Evolutionary conservation across 1,140 invertebrate genomes (phyloP).

Genomic region (Drosophila nebulosa): DNA sequence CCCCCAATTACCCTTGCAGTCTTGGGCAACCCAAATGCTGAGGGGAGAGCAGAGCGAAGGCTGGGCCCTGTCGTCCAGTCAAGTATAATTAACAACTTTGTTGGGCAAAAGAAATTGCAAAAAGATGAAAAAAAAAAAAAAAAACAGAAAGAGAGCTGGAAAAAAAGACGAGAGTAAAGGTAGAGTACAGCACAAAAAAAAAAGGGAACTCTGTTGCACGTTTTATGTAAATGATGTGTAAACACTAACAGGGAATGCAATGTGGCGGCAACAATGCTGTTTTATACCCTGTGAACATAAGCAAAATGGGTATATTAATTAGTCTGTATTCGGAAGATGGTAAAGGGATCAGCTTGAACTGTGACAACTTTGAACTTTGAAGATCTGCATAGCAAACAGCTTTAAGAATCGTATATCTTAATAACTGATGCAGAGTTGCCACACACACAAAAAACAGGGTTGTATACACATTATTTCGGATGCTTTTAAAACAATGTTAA

Average conservation of each 20-base stretch:
- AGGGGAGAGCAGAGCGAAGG: slow-evolving; percentile 20
- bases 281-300: background rate
- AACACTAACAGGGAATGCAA: slow-evolving; percentile 58
- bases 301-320: background rate
- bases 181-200: slow-evolving; percentile 7
- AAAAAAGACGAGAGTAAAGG: slow-evolving; percentile 29
- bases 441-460: too few species aligned
- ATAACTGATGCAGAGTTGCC: too few species aligned
- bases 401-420: too few species aligned
- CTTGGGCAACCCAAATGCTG: slow-evolving; percentile 29
- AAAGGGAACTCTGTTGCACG: slow-evolving; percentile 56
- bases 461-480: too few species aligned
- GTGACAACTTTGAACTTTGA: too few species aligned
- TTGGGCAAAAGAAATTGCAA: slow-evolving; percentile 33
- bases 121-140: slow-evolving; percentile 2
- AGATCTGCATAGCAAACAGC: too few species aligned
- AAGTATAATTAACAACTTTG: slow-evolving; percentile 80
- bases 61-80: slow-evolving; percentile 58
- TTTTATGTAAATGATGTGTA: slow-evolving; percentile 79
- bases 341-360: too few species aligned
- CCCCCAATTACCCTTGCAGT: background rate
- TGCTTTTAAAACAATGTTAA: too few species aligned
- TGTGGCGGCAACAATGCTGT: slow-evolving; percentile 5
- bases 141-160: slow-evolving; percentile 21
- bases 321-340: too few species aligned